These are phyloP conservation scores for Craseonycteris thonglongyai DNA, from an alignment of 2,113 vertebrate genomes.

Conservation along the genomic window DNA sequence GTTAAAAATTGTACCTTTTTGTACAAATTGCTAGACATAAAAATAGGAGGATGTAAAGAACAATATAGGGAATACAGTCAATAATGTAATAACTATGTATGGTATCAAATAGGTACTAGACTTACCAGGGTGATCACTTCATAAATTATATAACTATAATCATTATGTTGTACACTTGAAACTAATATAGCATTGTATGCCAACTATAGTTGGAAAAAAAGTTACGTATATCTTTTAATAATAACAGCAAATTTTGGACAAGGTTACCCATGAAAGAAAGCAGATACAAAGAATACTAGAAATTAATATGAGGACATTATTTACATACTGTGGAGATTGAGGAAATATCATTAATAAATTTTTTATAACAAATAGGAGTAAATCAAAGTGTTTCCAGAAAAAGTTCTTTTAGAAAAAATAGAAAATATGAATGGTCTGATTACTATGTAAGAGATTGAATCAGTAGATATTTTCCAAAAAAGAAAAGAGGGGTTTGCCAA, in stretches of 20 bases:
- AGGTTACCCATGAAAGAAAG: neutral
- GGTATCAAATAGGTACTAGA: too few species aligned
- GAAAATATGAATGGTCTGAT: neutral
- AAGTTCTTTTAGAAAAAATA: neutral
- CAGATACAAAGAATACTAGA: neutral
- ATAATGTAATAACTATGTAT: neutral
- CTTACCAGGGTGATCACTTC: too few species aligned
- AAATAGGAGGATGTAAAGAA: neutral
- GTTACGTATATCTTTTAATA: neutral
- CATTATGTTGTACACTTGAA: neutral
- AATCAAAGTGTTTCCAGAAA: neutral
- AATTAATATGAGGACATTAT: neutral
- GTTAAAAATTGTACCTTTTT: neutral
- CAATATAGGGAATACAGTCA: neutral
- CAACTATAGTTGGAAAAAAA: neutral
- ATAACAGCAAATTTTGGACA: neutral
- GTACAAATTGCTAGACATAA: neutral
- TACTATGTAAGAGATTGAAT: neutral
- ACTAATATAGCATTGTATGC: neutral
- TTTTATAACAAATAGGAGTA: neutral
- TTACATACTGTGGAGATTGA: neutral
- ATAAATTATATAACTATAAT: too few species aligned
- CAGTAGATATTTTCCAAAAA: neutral
- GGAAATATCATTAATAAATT: neutral
- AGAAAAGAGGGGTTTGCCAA: neutral